Conservation (phyloP, 2,797 vertebrate genomes). For the Cuniculus paca region DNA sequence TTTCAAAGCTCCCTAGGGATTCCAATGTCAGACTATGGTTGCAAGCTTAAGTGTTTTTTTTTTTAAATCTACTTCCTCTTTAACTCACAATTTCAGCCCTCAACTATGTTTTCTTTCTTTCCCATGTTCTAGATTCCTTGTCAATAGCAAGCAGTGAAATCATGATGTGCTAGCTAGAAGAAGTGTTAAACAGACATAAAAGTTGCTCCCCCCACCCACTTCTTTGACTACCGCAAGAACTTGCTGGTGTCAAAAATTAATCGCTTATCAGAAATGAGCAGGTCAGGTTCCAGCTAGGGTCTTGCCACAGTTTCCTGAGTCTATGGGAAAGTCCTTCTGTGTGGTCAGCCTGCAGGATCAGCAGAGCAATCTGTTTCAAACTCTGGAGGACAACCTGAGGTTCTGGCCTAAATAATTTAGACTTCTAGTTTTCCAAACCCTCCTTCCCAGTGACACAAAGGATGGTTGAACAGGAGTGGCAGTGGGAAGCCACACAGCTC, state of each 20-base stretch:
- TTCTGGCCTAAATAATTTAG: slow-evolving; percentile 79
- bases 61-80: slow-evolving; percentile 24
- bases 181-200: slow-evolving; percentile 4
- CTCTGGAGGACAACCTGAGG: slow-evolving; percentile 65
- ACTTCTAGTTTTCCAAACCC: slow-evolving; percentile 71
- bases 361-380: slow-evolving; percentile 75
- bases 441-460: slow-evolving; percentile 1
- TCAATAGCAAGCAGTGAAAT: not conserved
- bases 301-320: slow-evolving; percentile 21
- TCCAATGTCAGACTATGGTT: not conserved
- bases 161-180: not conserved
- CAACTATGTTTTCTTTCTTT: not conserved
- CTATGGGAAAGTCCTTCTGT: not conserved
- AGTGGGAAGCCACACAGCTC: slow-evolving; percentile 26
- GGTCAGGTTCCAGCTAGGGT: slow-evolving; percentile 24
- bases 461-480: slow-evolving; percentile 25
- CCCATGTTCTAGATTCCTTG: not conserved
- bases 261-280: slow-evolving; percentile 54
- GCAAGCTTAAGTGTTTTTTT: not conserved
- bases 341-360: slow-evolving; percentile 27
- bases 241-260: slow-evolving; percentile 27
- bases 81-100: not conserved
- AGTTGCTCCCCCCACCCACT: not conserved
- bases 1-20: not conserved
- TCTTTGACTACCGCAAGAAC: not conserved